Evolutionary conservation across 2,797 vertebrate genomes (phyloP), one percentile per base, ranked within the genome.

Genomic region (Mycteria americana): DNA sequence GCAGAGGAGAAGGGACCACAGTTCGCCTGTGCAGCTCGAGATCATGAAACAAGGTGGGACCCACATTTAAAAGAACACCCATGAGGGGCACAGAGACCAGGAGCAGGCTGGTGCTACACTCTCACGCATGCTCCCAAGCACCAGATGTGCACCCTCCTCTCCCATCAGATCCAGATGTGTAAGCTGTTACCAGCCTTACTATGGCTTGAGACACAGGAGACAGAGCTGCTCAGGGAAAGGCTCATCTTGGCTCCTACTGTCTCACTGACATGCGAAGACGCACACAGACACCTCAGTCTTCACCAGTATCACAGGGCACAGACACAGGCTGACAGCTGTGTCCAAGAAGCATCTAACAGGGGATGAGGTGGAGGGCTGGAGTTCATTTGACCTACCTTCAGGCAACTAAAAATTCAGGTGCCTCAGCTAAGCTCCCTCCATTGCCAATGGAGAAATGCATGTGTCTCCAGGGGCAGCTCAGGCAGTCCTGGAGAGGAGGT

Each of bases 61-160:
- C 23, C 41, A 10, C 31, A 11, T 17, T 80, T 62, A 67, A 81
- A 90, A 65, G 18, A 82, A 27, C 15, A 60, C 46, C 19, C 19
- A 25, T 0, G 0, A 46, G 13, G 30, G 19, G 4, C 28, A 59
- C 9, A 6, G 10, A 67, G 15, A 30, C 18, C 17, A 39, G 28
- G 31, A 77, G 18, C 19, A 68, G 35, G 11, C 27, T 72, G 28
- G 9, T 78, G n/a, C 50, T 56, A 23, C 8, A 2, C 33, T 33
- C 30, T 50, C 25, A 35, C 28, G 30, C 6, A 1, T 27, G 18
- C 13, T 62, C 33, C 24, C 43, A 63, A 56, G 48, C 10, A 37
- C 19, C 48, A 80, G 35, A 45, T 43, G 11, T 19, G 35, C 46
- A 74, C 12, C 33, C 3, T 59, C 18, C 23, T 41, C 18, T 88